Percentiles rank a stretch among this genome's conserved stretches.
Evolutionary conservation across 2,113 vertebrate genomes (phyloP).

Genomic region (Zeus faber): DNA sequence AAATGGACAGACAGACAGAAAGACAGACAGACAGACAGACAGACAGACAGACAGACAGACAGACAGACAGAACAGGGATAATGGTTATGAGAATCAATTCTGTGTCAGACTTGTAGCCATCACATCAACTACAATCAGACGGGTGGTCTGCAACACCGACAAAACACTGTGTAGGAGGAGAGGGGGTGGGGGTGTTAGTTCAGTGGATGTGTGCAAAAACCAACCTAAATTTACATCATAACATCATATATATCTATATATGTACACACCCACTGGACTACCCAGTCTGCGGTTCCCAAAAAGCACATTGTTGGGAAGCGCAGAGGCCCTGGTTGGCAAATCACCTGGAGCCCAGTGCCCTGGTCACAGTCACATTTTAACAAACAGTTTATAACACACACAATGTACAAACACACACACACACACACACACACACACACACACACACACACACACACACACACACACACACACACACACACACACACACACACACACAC

Average conservation of each 20-base stretch:
- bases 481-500: too few relatives aligned
- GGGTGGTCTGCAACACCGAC: conserved; percentile 25
- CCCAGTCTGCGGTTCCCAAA: conserved; percentile 38
- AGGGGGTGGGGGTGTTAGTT: conserved; percentile 22
- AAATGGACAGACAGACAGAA: conserved; percentile 55
- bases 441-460: too few relatives aligned
- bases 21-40: conserved; percentile 46
- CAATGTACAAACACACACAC: not conserved
- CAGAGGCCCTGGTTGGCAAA: conserved; percentile 17
- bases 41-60: conserved; percentile 63
- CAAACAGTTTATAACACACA: not conserved
- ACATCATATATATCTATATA: not conserved
- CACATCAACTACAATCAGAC: conserved; percentile 25
- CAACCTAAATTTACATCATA: not conserved
- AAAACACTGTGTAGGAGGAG: conserved; percentile 21
- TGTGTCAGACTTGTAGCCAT: conserved; percentile 29
- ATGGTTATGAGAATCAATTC: conserved; percentile 64
- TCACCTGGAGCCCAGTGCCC: conserved; percentile 51
- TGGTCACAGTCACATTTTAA: conserved; percentile 1
- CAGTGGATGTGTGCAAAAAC: conserved; percentile 18
- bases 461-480: too few relatives aligned
- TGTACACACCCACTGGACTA: conserved; percentile 33
- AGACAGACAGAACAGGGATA: conserved; percentile 71
- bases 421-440: too few relatives aligned
- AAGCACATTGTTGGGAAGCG: conserved; percentile 4